A percentile compares a stretch with the other conserved stretches of the same genome.
These are phyloP conservation scores for Idaea dimidiata DNA, from an alignment of 2,888 invertebrate species.

Conservation along the genomic window DNA sequence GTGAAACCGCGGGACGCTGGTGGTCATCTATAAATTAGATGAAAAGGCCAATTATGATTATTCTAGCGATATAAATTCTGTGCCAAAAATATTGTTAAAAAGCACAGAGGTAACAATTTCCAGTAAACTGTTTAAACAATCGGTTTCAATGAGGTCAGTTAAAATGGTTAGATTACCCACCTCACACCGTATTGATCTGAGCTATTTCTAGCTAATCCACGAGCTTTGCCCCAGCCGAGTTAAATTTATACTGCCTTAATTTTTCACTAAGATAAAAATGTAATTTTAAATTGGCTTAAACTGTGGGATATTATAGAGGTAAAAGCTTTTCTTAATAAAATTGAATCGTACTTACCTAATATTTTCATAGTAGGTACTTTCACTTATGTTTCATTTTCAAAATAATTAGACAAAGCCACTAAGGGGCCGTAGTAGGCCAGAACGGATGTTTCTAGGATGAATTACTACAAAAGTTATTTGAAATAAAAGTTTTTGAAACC, in stretches of 20 bases:
- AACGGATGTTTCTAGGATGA: too few relatives aligned
- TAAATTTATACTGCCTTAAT: conserved; percentile 15
- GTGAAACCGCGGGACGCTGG: too few relatives aligned
- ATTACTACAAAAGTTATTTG: too few relatives aligned
- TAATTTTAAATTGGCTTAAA: not conserved
- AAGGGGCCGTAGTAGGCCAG: too few relatives aligned
- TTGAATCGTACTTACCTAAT: not conserved
- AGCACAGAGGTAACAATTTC: not conserved
- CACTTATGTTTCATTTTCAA: too few relatives aligned
- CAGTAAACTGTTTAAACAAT: not conserved
- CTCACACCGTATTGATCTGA: conserved; percentile 27
- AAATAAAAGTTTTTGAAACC: too few relatives aligned
- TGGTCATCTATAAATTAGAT: too few relatives aligned
- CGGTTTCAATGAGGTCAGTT: conserved; percentile 9
- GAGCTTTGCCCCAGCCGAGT: conserved; percentile 22
- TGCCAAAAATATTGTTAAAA: too few relatives aligned
- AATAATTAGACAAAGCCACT: too few relatives aligned
- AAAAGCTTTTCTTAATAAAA: not conserved
- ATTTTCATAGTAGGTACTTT: too few relatives aligned
- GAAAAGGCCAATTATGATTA: too few relatives aligned
- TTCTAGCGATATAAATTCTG: not conserved
- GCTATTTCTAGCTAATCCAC: conserved; percentile 19
- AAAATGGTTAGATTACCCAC: conserved; percentile 32
- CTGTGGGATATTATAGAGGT: too few relatives aligned
- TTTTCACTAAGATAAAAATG: conserved; percentile 10